These are phyloP conservation scores for Eupithecia exiguata DNA, from an alignment of 2,888 invertebrate genomes.

Conservation along the genomic window DNA sequence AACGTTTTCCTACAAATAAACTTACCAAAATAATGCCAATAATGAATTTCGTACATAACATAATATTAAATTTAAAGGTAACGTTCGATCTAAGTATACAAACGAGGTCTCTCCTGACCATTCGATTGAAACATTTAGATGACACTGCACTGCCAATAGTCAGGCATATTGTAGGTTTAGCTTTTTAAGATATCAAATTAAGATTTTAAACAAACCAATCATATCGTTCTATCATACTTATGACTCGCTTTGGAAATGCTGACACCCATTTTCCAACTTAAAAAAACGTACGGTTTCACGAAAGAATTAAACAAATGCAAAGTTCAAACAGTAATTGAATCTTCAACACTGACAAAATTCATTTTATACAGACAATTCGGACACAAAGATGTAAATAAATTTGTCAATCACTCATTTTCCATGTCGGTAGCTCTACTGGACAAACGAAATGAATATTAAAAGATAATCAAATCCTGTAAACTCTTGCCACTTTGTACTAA, in stretches of 20 bases:
- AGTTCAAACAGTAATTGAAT: slow-evolving; percentile 18
- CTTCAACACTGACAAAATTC: slow-evolving; percentile 21
- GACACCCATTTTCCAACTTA: slow-evolving; percentile 19
- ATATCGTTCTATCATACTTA: slow-evolving; percentile 20
- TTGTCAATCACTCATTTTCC: not conserved
- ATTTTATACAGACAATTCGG: slow-evolving; percentile 12
- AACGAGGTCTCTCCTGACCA: slow-evolving; percentile 37
- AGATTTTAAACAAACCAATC: slow-evolving; percentile 15
- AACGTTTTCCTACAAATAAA: slow-evolving; percentile 63
- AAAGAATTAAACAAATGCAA: slow-evolving; percentile 16
- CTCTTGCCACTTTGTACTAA: slow-evolving; percentile 54
- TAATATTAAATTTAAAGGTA: slow-evolving; percentile 51
- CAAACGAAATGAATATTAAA: slow-evolving; percentile 6
- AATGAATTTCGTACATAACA: slow-evolving; percentile 45
- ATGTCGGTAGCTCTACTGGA: not conserved
- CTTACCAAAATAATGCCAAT: slow-evolving; percentile 65
- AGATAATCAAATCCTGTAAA: slow-evolving; percentile 43
- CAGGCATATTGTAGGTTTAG: slow-evolving; percentile 28
- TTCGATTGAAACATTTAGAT: slow-evolving; percentile 44
- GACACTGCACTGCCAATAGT: slow-evolving; percentile 45
- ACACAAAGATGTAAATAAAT: not conserved
- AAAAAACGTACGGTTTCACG: not conserved
- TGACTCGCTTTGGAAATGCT: slow-evolving; percentile 27
- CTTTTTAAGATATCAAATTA: slow-evolving; percentile 19
- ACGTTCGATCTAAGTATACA: slow-evolving; percentile 48